Evolutionary conservation across 2,113 vertebrate species (phyloP).

Genomic region (Mustela nigripes): DNA sequence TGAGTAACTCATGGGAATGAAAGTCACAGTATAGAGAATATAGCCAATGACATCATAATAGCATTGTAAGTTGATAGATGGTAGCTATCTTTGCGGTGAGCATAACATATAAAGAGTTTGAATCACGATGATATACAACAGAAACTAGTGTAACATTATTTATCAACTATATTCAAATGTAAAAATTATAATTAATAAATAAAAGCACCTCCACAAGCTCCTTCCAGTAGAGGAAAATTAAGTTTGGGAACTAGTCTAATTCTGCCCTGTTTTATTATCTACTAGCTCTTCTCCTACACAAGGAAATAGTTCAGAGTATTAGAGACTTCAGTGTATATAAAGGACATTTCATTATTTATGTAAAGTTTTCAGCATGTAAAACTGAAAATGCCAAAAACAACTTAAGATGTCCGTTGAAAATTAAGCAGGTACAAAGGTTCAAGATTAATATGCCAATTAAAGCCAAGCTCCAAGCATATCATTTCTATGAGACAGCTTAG

Average conservation of each 20-base stretch:
- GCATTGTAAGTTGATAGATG: not conserved
- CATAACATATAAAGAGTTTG: not conserved
- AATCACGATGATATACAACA: not conserved
- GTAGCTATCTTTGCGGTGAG: not conserved
- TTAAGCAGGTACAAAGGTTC: not conserved
- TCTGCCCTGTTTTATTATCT: not conserved
- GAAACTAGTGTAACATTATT: not conserved
- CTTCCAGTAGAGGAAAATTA: not conserved
- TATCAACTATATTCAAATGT: not conserved
- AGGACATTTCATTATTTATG: not conserved
- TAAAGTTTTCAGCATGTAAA: not conserved
- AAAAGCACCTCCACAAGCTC: not conserved
- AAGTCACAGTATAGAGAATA: not conserved
- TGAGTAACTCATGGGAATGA: not conserved
- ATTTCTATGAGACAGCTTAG: not conserved
- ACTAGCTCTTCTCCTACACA: not conserved
- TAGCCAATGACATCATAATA: not conserved
- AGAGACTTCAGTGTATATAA: not conserved
- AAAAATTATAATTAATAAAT: not conserved
- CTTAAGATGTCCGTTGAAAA: not conserved
- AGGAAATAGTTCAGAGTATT: not conserved
- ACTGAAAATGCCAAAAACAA: constrained; percentile 14
- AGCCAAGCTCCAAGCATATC: not conserved
- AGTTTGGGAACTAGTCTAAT: not conserved
- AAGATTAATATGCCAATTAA: not conserved